Conservation (phyloP, 2,113 vertebrate species). For the Cyanoliseus patagonus region DNA sequence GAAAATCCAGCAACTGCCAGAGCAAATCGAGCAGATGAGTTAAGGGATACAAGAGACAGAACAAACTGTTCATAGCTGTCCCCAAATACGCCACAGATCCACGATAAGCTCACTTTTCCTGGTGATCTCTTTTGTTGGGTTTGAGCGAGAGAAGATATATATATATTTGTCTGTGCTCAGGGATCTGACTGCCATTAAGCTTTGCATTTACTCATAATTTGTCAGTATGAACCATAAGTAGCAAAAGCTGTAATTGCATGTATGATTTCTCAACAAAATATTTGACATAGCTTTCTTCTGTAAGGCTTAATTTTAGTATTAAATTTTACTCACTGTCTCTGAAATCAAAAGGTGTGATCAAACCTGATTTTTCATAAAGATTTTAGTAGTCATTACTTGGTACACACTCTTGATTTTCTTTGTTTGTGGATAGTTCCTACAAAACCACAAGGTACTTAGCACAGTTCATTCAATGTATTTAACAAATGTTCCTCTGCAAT, state of each 20-base stretch:
- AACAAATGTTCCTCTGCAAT: neutral
- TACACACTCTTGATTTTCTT: neutral
- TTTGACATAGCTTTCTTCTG: neutral
- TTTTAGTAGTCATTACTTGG: neutral
- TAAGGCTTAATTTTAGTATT: neutral
- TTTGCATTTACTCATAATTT: neutral
- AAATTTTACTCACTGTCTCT: neutral
- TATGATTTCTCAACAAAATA: neutral
- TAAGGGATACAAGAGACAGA: neutral
- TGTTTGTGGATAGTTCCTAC: neutral
- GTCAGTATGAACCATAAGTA: neutral
- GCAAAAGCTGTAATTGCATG: neutral
- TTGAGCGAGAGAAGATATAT: neutral
- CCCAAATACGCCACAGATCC: neutral
- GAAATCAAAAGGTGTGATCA: neutral
- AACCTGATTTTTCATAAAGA: neutral
- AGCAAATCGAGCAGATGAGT: neutral
- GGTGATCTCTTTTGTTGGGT: neutral
- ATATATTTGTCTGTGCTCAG: neutral
- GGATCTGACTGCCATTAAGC: neutral
- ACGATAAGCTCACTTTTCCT: neutral
- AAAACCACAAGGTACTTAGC: neutral
- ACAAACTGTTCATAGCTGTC: neutral
- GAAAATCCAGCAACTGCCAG: neutral
- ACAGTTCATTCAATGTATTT: neutral